Conservation (phyloP, 2,113 vertebrate genomes). For the Cheirogaleus medius region DNA sequence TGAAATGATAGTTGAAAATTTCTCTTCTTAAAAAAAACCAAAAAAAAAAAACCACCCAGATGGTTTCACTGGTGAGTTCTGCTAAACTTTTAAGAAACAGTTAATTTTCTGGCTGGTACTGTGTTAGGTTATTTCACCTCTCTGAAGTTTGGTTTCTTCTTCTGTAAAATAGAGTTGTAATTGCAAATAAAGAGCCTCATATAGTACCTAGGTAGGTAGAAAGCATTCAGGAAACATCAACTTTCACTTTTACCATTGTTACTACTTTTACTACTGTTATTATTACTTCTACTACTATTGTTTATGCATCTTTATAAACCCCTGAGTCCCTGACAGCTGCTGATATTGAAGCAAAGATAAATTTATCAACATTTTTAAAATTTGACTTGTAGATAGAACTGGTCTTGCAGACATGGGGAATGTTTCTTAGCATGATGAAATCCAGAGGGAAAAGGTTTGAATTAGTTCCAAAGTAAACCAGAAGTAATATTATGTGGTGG, state of each 20-base stretch:
- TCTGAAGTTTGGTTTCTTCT: not conserved
- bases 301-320: not conserved
- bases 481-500: not conserved
- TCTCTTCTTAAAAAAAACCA: not conserved
- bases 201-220: not conserved
- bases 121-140: not conserved
- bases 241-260: not conserved
- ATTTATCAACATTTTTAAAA: not conserved
- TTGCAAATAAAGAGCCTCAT: not conserved
- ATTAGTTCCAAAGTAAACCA: not conserved
- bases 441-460: not conserved
- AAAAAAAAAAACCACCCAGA: not conserved
- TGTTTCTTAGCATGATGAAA: not conserved
- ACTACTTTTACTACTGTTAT: not conserved
- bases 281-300: not conserved
- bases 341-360: not conserved
- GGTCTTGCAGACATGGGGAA: not conserved
- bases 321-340: not conserved
- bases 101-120: not conserved
- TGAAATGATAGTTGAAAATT: not conserved
- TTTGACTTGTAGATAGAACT: not conserved
- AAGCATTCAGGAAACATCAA: not conserved
- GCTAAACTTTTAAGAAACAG: not conserved
- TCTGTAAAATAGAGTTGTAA: not conserved
- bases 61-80: not conserved